Percentiles rank a stretch among this genome's conserved stretches.
phyloP scores from a whole-genome alignment of 2,797 vertebrate species.

The Megalops cyprinoides region DNA sequence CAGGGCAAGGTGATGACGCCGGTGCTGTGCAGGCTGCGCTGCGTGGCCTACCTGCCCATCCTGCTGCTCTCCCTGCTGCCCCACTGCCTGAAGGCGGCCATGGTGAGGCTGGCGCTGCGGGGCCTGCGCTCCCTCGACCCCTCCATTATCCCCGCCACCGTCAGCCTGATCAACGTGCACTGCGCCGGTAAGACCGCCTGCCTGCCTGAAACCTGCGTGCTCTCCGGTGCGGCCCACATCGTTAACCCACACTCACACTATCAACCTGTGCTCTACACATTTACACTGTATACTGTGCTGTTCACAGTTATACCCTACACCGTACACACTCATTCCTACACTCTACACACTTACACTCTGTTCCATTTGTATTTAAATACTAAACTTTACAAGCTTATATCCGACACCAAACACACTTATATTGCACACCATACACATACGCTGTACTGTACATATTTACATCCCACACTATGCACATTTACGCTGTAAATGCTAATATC shows the following conservation, averaged over 20 bases:
- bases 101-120: slow-evolving; percentile 70
- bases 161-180: slow-evolving; percentile 83
- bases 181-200: slow-evolving; percentile 77
- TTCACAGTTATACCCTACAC: neutral
- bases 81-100: slow-evolving; percentile 67
- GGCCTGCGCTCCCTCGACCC: slow-evolving; percentile 63
- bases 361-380: neutral
- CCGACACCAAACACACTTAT: neutral
- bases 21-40: slow-evolving; percentile 84
- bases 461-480: no score
- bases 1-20: slow-evolving; percentile 89
- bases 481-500: neutral
- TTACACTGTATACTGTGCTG: no score
- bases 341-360: neutral
- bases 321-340: neutral
- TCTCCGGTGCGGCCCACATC: no score
- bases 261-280: no score
- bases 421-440: neutral
- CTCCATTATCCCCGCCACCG: slow-evolving; percentile 56
- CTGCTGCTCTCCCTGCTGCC: slow-evolving; percentile 88
- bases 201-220: neutral
- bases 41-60: slow-evolving; percentile 77
- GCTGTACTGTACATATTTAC: neutral
- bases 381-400: neutral
- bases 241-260: no score